Evolutionary conservation across 2,113 vertebrate species (phyloP).

Genomic region (Syngnathus floridae): DNA sequence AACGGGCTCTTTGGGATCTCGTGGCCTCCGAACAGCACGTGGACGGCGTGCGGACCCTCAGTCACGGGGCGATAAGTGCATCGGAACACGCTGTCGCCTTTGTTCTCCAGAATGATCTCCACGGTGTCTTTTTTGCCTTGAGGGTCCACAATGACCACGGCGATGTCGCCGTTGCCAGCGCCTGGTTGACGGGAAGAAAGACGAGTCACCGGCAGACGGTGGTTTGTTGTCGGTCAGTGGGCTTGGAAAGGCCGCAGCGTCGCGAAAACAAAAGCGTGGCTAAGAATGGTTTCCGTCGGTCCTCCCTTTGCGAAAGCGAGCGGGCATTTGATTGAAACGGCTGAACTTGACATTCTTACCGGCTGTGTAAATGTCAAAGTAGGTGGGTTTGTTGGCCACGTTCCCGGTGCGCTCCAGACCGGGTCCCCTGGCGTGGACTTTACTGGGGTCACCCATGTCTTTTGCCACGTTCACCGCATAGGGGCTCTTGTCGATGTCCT

Average conservation of each 20-base stretch:
- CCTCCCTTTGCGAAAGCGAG: background rate
- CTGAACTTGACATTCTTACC: constrained; percentile 61
- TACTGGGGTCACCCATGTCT: constrained; percentile 82
- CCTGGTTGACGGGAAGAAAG: constrained; percentile 60
- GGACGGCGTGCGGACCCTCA: constrained; percentile 84
- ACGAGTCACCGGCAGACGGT: background rate
- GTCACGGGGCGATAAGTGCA: constrained; percentile 87
- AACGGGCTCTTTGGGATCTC: constrained; percentile 89
- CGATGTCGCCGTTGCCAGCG: constrained; percentile 86
- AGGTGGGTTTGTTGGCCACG: constrained; percentile 87
- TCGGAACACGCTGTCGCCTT: constrained; percentile 88
- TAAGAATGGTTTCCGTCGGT: background rate
- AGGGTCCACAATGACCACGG: constrained; percentile 88
- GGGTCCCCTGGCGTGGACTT: constrained; percentile 87
- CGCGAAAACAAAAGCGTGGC: no score
- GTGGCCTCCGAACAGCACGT: constrained; percentile 80
- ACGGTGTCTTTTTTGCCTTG: constrained; percentile 88
- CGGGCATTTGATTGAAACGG: background rate
- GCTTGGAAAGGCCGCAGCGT: no score
- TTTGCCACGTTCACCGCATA: constrained; percentile 85
- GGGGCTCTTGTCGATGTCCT: constrained; percentile 89
- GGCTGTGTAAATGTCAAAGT: constrained; percentile 97
- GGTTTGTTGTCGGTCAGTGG: background rate
- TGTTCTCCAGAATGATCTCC: constrained; percentile 89
- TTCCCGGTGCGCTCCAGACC: constrained; percentile 87